phyloP scores from a whole-genome alignment of 2,797 vertebrate genomes.

The Sebastes kiyomatsui region DNA sequence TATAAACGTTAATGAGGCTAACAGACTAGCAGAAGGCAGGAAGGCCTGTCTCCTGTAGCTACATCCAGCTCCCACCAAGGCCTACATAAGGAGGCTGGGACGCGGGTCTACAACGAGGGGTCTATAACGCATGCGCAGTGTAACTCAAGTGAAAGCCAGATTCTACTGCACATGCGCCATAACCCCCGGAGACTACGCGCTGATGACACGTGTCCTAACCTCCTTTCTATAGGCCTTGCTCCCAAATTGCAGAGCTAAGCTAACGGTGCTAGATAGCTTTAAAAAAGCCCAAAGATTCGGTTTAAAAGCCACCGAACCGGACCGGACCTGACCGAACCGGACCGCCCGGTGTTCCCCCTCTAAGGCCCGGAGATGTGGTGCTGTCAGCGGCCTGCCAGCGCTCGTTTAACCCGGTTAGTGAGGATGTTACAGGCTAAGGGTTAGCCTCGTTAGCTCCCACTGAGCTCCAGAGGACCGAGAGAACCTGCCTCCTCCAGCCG shows the following conservation, averaged over 20 bases:
- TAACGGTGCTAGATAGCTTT: conserved; percentile 30
- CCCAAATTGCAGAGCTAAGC: conserved; percentile 2
- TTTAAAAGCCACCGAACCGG: background rate
- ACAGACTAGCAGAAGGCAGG: background rate
- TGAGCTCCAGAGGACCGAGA: background rate
- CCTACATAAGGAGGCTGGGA: too few species aligned
- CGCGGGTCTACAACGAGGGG: accelerated
- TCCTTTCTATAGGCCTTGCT: too few species aligned
- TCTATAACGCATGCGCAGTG: too few species aligned
- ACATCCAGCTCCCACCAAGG: conserved; percentile 2
- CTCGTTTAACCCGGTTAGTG: background rate
- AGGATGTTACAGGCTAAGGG: conserved; percentile 16
- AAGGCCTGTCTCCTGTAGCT: conserved; percentile 42
- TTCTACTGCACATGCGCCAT: too few species aligned
- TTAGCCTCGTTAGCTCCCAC: conserved; percentile 38
- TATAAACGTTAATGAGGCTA: background rate
- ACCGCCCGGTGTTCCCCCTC: background rate
- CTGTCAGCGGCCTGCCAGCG: conserved; percentile 19
- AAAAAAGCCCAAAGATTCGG: background rate
- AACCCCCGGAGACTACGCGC: too few species aligned
- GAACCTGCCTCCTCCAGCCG: background rate
- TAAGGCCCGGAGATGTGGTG: background rate
- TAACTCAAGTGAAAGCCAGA: too few species aligned
- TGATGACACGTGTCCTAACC: too few species aligned
- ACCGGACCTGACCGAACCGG: background rate